Evolutionary conservation across 2,113 vertebrate species (phyloP), one percentile per base, ranked within the genome.

Genomic region (Tautogolabrus adspersus): DNA sequence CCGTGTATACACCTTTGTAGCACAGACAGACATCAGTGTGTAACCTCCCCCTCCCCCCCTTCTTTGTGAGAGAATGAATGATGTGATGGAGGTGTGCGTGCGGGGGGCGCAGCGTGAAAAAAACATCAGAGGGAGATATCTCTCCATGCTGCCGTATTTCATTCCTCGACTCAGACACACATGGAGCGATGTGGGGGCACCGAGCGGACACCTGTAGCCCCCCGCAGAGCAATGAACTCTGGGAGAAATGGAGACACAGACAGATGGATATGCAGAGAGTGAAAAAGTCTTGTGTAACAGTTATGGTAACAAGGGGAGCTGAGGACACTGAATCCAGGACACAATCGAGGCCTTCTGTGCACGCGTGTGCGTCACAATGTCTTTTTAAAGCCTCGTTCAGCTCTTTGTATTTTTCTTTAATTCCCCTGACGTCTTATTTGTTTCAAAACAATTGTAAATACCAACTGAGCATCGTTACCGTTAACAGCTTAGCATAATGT

Each of bases 141-240:
- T 34, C 58, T 57, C 52, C 38, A 47, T 81, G 66, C 47, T 8
- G 22, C 59, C 77, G 63, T 81, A 72, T 88, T 87, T 84, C 73
- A 82, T 93, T 72, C 75, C 46, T 40, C 26, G 46, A 22, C 22
- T 0, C 62, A 22, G 21, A 70, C 67, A 10, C 66, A 47, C 67
- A 11, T 18, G 0, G 22, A n/a, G 30, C 3, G 55, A 63, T 30
- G 3, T 6, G 66, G 40, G 72, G 61, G 40, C 62, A 46, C 16
- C 6, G 10, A 47, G 72, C 34, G 37, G 75, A 79, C 84, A 88
- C 84, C 84, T 83, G 72, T 75, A 51, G 66, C 68, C 26, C 34
- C 79, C 86, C 10, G 44, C 77, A 54, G 83, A 87, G 85, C 68
- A 51, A 75, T 78, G 82, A 90, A 87, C 80, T 87, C 73, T 81